Evolutionary conservation across 2,113 vertebrate species (phyloP).

Genomic region (Numenius arquata): DNA sequence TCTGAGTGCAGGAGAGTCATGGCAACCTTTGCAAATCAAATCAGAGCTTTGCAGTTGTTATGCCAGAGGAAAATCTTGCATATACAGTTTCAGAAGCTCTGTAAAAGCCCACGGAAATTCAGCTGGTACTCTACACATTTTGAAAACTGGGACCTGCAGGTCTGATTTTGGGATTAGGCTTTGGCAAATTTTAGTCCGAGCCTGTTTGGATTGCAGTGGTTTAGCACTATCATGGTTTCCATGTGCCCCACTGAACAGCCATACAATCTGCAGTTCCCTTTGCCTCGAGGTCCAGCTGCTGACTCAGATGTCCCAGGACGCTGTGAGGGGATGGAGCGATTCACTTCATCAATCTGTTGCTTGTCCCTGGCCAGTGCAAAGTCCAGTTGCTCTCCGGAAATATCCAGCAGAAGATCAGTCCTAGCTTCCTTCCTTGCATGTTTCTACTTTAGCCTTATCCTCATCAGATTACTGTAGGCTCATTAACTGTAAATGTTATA

Average conservation of each 20-base stretch:
- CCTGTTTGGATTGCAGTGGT: not conserved
- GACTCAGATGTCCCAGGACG: not conserved
- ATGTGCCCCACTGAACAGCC: not conserved
- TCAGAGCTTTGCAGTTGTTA: not conserved
- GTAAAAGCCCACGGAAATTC: not conserved
- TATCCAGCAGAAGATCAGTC: not conserved
- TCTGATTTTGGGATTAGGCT: not conserved
- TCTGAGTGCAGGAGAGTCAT: not conserved
- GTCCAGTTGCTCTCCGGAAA: not conserved
- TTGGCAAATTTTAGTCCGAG: not conserved
- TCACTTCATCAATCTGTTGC: not conserved
- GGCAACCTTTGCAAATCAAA: not conserved
- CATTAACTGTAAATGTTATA: not conserved
- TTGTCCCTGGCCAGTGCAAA: not conserved
- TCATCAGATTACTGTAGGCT: not conserved
- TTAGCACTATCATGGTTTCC: not conserved
- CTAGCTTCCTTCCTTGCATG: not conserved
- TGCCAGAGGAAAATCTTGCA: not conserved
- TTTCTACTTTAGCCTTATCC: not conserved
- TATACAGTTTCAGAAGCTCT: not conserved
- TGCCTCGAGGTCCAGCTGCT: not conserved
- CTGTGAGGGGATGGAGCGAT: not conserved
- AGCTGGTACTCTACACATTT: not conserved
- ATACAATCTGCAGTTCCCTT: accelerated
- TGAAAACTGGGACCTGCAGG: not conserved